Conservation (phyloP, 2,797 vertebrate genomes). For the Graptemys geographica region DNA sequence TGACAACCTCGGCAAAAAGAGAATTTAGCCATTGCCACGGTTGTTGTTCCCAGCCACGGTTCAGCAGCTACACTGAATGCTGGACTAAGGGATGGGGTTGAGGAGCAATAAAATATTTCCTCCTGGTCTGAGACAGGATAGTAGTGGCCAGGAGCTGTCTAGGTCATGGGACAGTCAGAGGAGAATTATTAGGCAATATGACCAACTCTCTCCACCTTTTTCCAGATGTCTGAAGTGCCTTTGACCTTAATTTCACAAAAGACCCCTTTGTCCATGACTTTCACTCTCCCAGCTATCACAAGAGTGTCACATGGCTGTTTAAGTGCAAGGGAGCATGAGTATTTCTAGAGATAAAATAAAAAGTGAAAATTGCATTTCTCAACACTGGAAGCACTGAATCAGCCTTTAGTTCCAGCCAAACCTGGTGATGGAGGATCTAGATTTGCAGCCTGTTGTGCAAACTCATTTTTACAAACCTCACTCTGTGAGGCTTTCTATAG, state of each 20-base stretch:
- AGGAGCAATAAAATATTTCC: neutral
- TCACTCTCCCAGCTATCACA: neutral
- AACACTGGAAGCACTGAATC: neutral
- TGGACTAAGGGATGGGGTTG: neutral
- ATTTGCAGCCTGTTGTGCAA: neutral
- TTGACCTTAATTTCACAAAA: neutral
- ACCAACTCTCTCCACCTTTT: neutral
- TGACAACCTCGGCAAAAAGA: slow-evolving; percentile 10
- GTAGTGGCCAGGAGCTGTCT: neutral
- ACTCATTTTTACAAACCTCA: neutral
- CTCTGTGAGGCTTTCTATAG: neutral
- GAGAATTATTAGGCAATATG: neutral
- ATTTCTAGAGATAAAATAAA: neutral
- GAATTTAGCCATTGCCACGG: neutral
- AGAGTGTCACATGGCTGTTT: rapidly evolving
- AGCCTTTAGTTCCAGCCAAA: neutral
- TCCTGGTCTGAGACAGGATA: neutral
- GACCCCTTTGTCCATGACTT: neutral
- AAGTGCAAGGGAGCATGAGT: neutral
- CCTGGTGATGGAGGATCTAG: neutral
- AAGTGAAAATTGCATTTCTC: neutral
- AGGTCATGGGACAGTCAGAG: neutral
- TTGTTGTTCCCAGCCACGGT: neutral
- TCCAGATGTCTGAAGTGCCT: neutral
- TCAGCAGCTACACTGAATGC: neutral